These are phyloP conservation scores for Sapajus apella DNA, from an alignment of 2,113 vertebrate genomes.

Conservation along the genomic window DNA sequence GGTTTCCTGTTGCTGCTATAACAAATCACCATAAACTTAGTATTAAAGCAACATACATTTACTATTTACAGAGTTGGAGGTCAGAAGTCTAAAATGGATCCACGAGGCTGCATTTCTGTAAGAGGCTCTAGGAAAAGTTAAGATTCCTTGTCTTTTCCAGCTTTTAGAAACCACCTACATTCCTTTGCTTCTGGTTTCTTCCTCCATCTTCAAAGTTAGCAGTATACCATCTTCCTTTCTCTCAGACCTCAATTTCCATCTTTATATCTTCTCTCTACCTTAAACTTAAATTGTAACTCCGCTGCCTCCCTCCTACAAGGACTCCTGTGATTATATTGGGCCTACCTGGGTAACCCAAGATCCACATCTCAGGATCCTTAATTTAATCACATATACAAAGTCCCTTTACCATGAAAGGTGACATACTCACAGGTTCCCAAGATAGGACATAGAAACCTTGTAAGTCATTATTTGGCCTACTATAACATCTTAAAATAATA, in stretches of 20 bases:
- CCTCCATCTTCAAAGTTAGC: neutral
- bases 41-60: neutral
- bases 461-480: neutral
- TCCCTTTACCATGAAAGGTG: neutral
- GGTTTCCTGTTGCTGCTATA: neutral
- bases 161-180: neutral
- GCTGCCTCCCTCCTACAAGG: neutral
- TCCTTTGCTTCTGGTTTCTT: neutral
- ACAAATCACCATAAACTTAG: neutral
- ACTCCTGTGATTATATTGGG: neutral
- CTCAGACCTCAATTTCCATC: neutral
- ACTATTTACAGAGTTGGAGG: neutral
- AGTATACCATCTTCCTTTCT: neutral
- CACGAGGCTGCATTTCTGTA: no score
- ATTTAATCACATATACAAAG: neutral
- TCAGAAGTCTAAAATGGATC: neutral
- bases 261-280: neutral
- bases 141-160: neutral
- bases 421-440: neutral
- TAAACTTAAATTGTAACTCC: neutral
- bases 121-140: neutral
- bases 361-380: neutral
- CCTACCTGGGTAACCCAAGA: neutral
- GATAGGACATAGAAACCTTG: neutral
- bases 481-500: neutral